Percentiles rank a stretch among this genome's conserved stretches.
Evolutionary conservation across 2,888 invertebrate genomes (phyloP).

Genomic region (Drosophila nigricruria): DNA sequence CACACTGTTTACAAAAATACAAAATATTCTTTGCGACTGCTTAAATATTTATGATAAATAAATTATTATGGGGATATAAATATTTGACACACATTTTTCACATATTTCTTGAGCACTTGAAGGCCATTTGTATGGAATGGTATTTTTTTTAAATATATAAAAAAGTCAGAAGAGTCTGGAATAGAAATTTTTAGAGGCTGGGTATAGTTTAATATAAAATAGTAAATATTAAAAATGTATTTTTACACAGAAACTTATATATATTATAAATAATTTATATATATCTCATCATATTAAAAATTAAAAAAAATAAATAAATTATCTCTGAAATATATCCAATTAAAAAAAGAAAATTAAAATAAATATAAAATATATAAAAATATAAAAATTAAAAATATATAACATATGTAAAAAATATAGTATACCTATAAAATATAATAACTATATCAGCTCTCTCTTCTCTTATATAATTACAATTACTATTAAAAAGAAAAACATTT

Average conservation of each 20-base stretch:
- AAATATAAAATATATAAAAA: too few relatives aligned
- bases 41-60: constrained; percentile 27
- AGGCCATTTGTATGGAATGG: neutral
- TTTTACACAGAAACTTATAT: too few relatives aligned
- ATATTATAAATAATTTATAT: too few relatives aligned
- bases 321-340: neutral
- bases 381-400: too few relatives aligned
- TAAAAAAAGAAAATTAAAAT: too few relatives aligned
- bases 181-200: neutral
- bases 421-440: neutral
- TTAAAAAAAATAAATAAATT: too few relatives aligned
- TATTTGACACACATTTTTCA: neutral
- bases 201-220: neutral
- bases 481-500: neutral
- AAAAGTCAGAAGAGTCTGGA: neutral
- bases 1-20: neutral
- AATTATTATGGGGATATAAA: constrained; percentile 3
- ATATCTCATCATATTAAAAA: too few relatives aligned
- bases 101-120: neutral
- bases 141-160: neutral
- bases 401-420: too few relatives aligned
- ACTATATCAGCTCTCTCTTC: too few relatives aligned
- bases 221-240: neutral
- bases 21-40: constrained; percentile 1
- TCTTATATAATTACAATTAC: too few relatives aligned